Evolutionary conservation across 2,113 vertebrate genomes (phyloP), one percentile per base, ranked within the genome.

Genomic region (Anthoscopus minutus): DNA sequence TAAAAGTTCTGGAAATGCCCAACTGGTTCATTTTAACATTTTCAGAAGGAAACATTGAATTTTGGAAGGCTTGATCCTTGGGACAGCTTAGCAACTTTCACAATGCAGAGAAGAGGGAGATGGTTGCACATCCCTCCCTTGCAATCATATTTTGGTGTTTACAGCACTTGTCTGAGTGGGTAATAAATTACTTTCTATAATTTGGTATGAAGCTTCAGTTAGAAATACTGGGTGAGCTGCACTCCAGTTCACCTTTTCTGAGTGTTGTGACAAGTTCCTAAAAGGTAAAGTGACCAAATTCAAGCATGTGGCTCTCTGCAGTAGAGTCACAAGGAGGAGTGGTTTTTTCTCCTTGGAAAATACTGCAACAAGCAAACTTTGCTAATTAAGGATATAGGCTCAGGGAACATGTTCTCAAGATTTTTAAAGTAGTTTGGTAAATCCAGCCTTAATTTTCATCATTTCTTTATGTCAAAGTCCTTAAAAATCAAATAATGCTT

Each of bases 41-140:
- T 93, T 71, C 67, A 93, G 88, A 73, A 86, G 91, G 96, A 96
- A 92, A 81, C 21, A 66, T 83, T 65, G 64, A 81, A 64, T 96
- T 95, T 78, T 56, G 65, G 80, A 84, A 60, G 48, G 35, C 13
- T 86, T 25, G 8, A 73, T 94, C 81, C 81, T 72, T 82, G 70
- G 81, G 51, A 62, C 1, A 4, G 31, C 67, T 77, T 77, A 78
- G 27, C 35, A 58, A 35, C 67, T 94, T 93, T 81, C 67, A 92
- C 67, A 90, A 70, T 2, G 24, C 30, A 54, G 64, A 54, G 54
- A 70, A 77, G 66, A 90, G 70, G 50, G 33, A 83, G 35, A 13
- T 54, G 42, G 35, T 57, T 89, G 62, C 38, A 38, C 3, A 7
- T 70, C 48, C 23, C n/a, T 93, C 19, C 42, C 25, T n/a, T 81